phyloP scores from a whole-genome alignment of 2,113 vertebrate species.

The Rhinoderma darwinii region DNA sequence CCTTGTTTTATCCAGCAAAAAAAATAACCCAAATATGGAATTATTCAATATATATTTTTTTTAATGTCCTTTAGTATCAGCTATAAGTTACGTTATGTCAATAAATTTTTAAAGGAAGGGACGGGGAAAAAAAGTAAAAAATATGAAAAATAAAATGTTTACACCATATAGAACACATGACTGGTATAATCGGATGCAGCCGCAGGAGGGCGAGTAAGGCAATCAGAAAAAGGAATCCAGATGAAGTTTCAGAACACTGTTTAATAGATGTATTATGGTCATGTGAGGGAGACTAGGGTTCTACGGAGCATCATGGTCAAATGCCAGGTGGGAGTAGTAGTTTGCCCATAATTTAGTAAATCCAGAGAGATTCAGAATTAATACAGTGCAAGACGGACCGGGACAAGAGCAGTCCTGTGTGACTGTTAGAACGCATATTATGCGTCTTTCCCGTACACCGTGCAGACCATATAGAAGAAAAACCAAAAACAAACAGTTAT shows the following conservation, averaged over 20 bases:
- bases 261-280: background rate
- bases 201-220: conserved; percentile 43
- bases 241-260: conserved; percentile 30
- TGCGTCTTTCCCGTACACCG: background rate
- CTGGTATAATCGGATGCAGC: conserved; percentile 26
- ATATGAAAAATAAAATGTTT: no score
- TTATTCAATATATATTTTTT: background rate
- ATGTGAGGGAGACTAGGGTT: background rate
- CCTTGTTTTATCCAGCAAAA: background rate
- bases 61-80: background rate
- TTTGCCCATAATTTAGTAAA: background rate
- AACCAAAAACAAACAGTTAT: background rate
- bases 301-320: background rate
- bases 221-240: background rate
- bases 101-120: background rate
- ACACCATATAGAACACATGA: background rate
- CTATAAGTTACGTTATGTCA: background rate
- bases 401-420: background rate
- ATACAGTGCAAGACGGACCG: background rate
- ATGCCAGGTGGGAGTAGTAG: background rate
- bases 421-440: background rate
- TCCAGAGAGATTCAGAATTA: background rate
- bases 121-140: background rate
- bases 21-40: background rate
- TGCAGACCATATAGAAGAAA: background rate